Evolutionary conservation across 2,888 invertebrate genomes (phyloP), one percentile per base, ranked within the genome.

Genomic region (Cantharis flavilabris): DNA sequence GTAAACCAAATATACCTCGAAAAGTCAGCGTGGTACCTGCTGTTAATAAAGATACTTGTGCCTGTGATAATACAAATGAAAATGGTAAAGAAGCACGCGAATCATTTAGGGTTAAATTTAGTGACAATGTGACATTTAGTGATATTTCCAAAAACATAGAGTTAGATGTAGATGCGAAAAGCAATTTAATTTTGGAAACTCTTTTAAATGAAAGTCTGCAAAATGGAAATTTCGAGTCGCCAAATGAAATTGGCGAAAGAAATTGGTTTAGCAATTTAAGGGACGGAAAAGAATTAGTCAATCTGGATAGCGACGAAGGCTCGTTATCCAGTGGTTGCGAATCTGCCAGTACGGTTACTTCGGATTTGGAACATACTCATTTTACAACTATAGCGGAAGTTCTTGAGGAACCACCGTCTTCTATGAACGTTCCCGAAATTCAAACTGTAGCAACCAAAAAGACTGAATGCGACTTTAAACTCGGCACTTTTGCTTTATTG

Each of bases 301-400:
- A 91, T 85, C 88, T 91, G 81, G 93, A 94, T 84, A 92, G 93
- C 88, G 94, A 94, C 89, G 93, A 93, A 84, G 93, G 94, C 81
- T 94, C 94, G 71, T 92, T 95, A 85, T 95, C 95, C 80, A 95
- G 94, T 84, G 95, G 95, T 82, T 95, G 95, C 87, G 95, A 95
- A 88, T 94, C 94, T 13, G 94, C 94, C 71, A 94, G 94, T 87
- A 94, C 94, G 9, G 93, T 92, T 64, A 92, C 92, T 75, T 91
- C 91, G 64, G 92, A 92, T 84, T 87, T 89, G 62, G 92, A 92
- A 23, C 85, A 84, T 63, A 80, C 83, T 2, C 70, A 62, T 10
- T 79, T 80, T 26, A 74, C 78, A 7, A 79, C 82, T 13, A 79
- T 79, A 23, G 65, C 76, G 33, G 81, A 84, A 71, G 82, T 80